Percentiles rank a stretch among this genome's conserved stretches.
Evolutionary conservation across 1,140 invertebrate genomes (phyloP).

Genomic region (Daktulosphaira vitifoliae): DNA sequence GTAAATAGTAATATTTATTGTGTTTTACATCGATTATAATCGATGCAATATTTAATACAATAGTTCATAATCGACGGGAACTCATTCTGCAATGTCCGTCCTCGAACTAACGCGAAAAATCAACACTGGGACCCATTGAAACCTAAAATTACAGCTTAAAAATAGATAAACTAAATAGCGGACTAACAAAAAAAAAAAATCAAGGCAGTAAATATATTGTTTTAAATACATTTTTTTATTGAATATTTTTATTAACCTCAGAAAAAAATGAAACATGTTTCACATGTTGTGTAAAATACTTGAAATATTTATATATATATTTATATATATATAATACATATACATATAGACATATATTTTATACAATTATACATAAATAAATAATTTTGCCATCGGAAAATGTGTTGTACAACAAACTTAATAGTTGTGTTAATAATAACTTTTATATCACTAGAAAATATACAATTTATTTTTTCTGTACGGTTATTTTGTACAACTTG

Average conservation of each 20-base stretch:
- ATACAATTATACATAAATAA: not conserved
- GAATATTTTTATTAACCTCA: slow-evolving; percentile 31
- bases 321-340: slow-evolving; percentile 14
- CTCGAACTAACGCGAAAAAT: too few relatives aligned
- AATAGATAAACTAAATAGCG: too few relatives aligned
- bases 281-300: slow-evolving; percentile 2
- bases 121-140: too few relatives aligned
- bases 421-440: slow-evolving; percentile 25
- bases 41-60: too few relatives aligned
- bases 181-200: too few relatives aligned
- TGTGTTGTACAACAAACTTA: slow-evolving; percentile 28
- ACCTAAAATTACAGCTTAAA: too few relatives aligned
- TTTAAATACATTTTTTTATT: slow-evolving; percentile 33
- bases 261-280: slow-evolving; percentile 20
- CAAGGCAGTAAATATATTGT: not conserved
- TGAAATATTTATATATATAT: not conserved
- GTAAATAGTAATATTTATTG: too few relatives aligned
- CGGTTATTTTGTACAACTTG: slow-evolving; percentile 4
- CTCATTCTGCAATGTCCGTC: too few relatives aligned
- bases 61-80: too few relatives aligned
- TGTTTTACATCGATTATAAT: too few relatives aligned
- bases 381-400: slow-evolving; percentile 20
- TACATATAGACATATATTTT: too few relatives aligned
- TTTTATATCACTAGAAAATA: slow-evolving; percentile 10
- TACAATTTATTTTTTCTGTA: slow-evolving; percentile 8